phyloP scores from a whole-genome alignment of 2,113 vertebrate species.

The Oenanthe oenanthe region DNA sequence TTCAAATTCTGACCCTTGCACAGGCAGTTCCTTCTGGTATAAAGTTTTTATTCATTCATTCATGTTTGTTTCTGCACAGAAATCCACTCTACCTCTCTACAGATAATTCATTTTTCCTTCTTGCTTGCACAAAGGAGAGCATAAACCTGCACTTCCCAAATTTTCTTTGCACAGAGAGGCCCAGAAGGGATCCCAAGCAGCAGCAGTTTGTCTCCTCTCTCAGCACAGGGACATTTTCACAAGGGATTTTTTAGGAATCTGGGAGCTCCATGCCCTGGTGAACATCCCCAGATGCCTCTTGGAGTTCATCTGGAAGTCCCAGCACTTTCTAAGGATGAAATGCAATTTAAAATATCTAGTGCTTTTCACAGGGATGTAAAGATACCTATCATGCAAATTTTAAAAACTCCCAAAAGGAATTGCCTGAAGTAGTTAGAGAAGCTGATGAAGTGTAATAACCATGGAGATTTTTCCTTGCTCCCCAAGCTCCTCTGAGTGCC shows the following conservation, averaged over 20 bases:
- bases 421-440: constrained; percentile 15
- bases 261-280: not conserved
- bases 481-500: not conserved
- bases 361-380: constrained; percentile 21
- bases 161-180: not conserved
- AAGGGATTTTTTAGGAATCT: accelerated
- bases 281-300: not conserved
- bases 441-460: constrained; percentile 1
- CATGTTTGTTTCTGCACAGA: not conserved
- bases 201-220: not conserved
- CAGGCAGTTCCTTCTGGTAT: accelerated
- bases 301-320: not conserved
- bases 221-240: not conserved
- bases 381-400: constrained; percentile 42
- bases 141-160: not conserved
- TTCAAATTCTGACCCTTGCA: not conserved
- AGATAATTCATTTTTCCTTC: not conserved
- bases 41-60: not conserved
- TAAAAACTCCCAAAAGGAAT: not conserved
- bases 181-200: not conserved
- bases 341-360: not conserved
- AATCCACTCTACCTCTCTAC: not conserved
- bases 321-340: constrained; percentile 9
- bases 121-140: not conserved
- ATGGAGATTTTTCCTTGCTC: not conserved